Evolutionary conservation across 1,140 invertebrate genomes (phyloP).

Genomic region (Drosophila nikananu): DNA sequence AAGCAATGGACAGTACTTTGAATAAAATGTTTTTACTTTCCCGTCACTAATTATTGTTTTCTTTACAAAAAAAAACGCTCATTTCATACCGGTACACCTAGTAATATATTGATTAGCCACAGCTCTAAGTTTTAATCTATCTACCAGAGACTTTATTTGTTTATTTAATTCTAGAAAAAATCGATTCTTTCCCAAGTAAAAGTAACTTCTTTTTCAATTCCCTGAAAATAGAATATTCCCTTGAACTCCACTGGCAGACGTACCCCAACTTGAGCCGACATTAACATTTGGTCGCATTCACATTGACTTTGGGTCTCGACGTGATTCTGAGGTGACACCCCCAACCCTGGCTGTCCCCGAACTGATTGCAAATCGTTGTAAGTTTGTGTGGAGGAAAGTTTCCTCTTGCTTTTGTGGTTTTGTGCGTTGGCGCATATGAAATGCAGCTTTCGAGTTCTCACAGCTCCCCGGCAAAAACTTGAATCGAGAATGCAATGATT

Average conservation of each 20-base stretch:
- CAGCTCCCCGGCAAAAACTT: conserved; percentile 16
- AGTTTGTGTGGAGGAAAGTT: conserved; percentile 54
- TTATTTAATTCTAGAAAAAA: neutral
- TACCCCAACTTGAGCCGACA: conserved; percentile 53
- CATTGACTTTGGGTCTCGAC: conserved; percentile 69
- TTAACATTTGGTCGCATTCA: conserved; percentile 73
- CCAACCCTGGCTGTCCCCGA: conserved; percentile 36
- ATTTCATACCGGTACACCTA: no score
- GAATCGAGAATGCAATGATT: conserved; percentile 61
- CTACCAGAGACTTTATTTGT: no score
- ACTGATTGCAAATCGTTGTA: conserved; percentile 74
- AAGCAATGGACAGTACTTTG: no score
- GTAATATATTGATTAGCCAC: neutral
- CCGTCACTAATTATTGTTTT: no score
- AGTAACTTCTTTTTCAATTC: neutral
- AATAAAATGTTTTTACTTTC: no score
- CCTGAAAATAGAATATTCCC: neutral
- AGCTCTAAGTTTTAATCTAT: neutral
- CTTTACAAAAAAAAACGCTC: no score
- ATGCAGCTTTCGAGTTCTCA: conserved; percentile 63
- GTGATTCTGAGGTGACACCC: conserved; percentile 11
- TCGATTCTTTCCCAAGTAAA: neutral
- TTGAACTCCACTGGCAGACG: conserved; percentile 3
- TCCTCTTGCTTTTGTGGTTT: conserved; percentile 46
- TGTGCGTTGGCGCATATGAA: conserved; percentile 61